Conservation (phyloP, 1,140 invertebrate species). For the Saxidomus purpurata region DNA sequence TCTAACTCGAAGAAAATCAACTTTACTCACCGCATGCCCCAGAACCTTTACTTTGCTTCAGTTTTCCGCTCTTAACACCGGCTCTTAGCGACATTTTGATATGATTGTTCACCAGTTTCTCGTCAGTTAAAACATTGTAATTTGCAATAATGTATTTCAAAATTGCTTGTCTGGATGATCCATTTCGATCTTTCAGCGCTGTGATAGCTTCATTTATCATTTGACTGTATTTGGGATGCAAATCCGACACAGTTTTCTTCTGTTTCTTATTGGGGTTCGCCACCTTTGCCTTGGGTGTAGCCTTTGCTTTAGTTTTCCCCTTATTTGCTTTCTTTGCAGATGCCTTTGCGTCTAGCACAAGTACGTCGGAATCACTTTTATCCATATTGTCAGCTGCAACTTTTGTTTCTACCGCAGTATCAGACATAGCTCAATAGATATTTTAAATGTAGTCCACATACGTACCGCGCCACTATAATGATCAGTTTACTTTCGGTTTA, state of each 20-base stretch:
- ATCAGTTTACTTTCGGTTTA: slow-evolving; percentile 48
- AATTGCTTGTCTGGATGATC: slow-evolving; percentile 85
- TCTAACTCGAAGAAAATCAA: too few species aligned
- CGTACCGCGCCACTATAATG: too few species aligned
- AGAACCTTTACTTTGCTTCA: slow-evolving; percentile 83
- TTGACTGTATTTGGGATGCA: slow-evolving; percentile 75
- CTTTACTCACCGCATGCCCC: slow-evolving; percentile 83
- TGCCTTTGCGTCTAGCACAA: not conserved
- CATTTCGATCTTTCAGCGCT: slow-evolving; percentile 76
- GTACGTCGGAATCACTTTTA: not conserved
- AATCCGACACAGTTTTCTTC: slow-evolving; percentile 46
- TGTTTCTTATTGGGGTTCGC: slow-evolving; percentile 52
- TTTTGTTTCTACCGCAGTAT: not conserved
- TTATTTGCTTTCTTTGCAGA: not conserved
- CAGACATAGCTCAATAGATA: slow-evolving; percentile 6
- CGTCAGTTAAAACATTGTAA: slow-evolving; percentile 83
- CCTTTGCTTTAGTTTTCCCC: slow-evolving; percentile 39
- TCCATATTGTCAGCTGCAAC: slow-evolving; percentile 22
- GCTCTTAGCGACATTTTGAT: slow-evolving; percentile 81
- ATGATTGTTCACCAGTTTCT: slow-evolving; percentile 79
- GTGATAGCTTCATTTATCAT: slow-evolving; percentile 76
- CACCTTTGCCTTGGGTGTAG: slow-evolving; percentile 69
- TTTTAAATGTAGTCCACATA: not conserved
- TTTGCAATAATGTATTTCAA: slow-evolving; percentile 84
- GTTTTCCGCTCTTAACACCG: slow-evolving; percentile 78